phyloP scores from a whole-genome alignment of 2,888 invertebrate genomes.

The Escarpia spicata region DNA sequence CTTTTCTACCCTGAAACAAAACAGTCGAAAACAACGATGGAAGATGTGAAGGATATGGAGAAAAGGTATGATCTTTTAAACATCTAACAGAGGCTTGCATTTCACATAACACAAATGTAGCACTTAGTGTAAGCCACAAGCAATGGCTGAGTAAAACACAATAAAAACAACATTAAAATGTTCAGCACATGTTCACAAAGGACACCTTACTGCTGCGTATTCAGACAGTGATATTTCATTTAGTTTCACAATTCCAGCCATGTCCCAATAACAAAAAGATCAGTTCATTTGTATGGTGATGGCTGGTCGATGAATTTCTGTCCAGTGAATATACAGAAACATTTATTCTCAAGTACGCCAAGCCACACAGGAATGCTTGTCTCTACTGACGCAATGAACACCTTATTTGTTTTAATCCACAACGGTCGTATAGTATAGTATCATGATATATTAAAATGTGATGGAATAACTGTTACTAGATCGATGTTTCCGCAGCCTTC shows the following conservation, averaged over 20 bases:
- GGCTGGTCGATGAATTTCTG: background rate
- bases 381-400: no score
- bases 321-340: background rate
- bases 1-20: slow-evolving; percentile 44
- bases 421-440: background rate
- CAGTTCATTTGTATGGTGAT: background rate
- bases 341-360: background rate
- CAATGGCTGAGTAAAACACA: no score
- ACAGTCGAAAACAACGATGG: slow-evolving; percentile 35
- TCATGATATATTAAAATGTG: no score
- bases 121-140: background rate
- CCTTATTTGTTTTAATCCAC: background rate
- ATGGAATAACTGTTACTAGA: no score
- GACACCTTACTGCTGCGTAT: no score
- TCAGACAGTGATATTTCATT: no score
- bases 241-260: no score
- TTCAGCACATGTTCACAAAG: no score
- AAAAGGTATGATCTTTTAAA: background rate
- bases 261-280: no score
- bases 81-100: background rate
- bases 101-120: background rate
- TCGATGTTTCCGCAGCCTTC: no score
- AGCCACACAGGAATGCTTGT: background rate
- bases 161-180: no score
- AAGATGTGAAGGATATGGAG: slow-evolving; percentile 33